Conservation (phyloP, 1,140 invertebrate species). For the Drosophila nasuta region DNA sequence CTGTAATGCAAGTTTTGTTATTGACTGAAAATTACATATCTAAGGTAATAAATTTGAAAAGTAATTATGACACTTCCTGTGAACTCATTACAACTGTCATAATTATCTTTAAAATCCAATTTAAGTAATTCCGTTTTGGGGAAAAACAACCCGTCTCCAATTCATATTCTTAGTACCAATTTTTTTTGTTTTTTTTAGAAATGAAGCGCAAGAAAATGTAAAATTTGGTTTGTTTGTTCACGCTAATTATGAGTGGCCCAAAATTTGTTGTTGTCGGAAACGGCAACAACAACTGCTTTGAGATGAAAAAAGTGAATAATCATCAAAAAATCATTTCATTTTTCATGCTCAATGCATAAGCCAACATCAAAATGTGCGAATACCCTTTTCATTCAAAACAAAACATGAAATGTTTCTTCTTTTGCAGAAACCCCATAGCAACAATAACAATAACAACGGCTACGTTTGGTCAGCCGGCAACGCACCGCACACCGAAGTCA, state of each 20-base stretch:
- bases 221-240: conserved; percentile 52
- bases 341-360: conserved; percentile 59
- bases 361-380: conserved; percentile 36
- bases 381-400: conserved; percentile 58
- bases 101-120: conserved; percentile 49
- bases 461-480: conserved; percentile 61
- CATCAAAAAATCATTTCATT: conserved; percentile 71
- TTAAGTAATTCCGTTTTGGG: conserved; percentile 17
- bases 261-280: conserved; percentile 18
- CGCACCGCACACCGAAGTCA: conserved; percentile 52
- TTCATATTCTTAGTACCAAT: background rate
- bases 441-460: conserved; percentile 42
- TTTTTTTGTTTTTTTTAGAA: background rate
- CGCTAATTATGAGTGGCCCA: conserved; percentile 51
- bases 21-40: background rate
- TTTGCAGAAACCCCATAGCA: conserved; percentile 69
- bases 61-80: background rate
- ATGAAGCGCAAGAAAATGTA: conserved; percentile 33
- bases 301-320: conserved; percentile 30
- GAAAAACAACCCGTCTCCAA: conserved; percentile 8
- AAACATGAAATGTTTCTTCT: conserved; percentile 51
- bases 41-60: background rate
- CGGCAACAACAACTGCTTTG: conserved; percentile 19
- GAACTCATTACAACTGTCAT: conserved; percentile 5
- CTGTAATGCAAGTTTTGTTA: too few species aligned